Evolutionary conservation across 1,140 invertebrate species (phyloP).

Genomic region (Phymastichus coffea): DNA sequence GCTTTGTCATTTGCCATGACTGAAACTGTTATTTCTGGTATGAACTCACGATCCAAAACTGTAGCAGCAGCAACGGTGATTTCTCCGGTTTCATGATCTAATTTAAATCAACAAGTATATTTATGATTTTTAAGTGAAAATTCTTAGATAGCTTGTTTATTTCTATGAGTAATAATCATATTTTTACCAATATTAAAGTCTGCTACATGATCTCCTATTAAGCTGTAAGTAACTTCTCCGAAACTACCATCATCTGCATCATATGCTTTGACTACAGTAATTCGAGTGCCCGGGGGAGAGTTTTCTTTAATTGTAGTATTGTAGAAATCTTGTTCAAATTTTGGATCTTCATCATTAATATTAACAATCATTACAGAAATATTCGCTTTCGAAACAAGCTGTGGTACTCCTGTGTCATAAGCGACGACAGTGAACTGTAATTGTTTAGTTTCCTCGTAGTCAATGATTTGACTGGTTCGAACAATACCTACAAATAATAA

Average conservation of each 20-base stretch:
- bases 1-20: slow-evolving; percentile 80
- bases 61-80: slow-evolving; percentile 73
- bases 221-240: slow-evolving; percentile 73
- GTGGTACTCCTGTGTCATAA: slow-evolving; percentile 81
- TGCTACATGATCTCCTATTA: slow-evolving; percentile 71
- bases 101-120: slow-evolving; percentile 22
- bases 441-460: slow-evolving; percentile 77
- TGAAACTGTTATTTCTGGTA: slow-evolving; percentile 70
- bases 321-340: slow-evolving; percentile 71
- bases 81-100: slow-evolving; percentile 67
- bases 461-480: slow-evolving; percentile 73
- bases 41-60: slow-evolving; percentile 77
- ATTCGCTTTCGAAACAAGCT: slow-evolving; percentile 70
- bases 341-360: slow-evolving; percentile 84
- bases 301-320: slow-evolving; percentile 74
- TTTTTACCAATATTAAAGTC: slow-evolving; percentile 68
- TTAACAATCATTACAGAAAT: slow-evolving; percentile 79
- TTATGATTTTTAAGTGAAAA: too few relatives aligned
- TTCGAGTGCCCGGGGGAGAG: slow-evolving; percentile 66
- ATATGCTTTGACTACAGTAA: slow-evolving; percentile 68
- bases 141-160: too few relatives aligned
- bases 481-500: slow-evolving; percentile 65
- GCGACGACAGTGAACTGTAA: slow-evolving; percentile 79
- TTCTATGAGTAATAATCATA: too few relatives aligned
- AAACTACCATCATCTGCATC: slow-evolving; percentile 75